Base-by-base conservation (phyloP, 1,140 invertebrate species). In the Himalopsyche phryganea region DNA sequence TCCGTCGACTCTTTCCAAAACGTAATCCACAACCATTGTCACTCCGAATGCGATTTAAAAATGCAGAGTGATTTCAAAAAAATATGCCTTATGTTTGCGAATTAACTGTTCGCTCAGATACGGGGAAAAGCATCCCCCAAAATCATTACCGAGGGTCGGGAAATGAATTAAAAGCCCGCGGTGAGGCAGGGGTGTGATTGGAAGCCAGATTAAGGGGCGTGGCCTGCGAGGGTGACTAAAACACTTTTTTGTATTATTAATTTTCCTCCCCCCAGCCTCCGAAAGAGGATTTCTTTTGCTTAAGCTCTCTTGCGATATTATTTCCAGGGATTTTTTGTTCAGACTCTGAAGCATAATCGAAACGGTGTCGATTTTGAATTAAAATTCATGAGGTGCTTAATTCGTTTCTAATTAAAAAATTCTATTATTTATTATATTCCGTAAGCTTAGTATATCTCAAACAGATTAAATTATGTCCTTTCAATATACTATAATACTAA, bases 171-270 rank as follows among this genome's bases (percentile, higher is more conserved):
- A 59, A 64, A 56, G 44, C 48, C 38, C 19, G 47, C 48, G 42
- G 23, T 28, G 23, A 28, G 23, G 41, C 54, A 36, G 41, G 61
- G 61, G 61, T 52, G 57, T 58, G 61, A 64, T 64, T 64, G 58
- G 58, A 60, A 57, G 57, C 53, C 46, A 55, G 61, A 64, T 63
- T 58, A 63, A 44, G 19, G 53, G 54, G 60, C 38, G 50, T 41
- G 52, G 32, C 45, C 15, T 13, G 9, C 5, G 50, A 40, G 40
- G 52, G 18, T 36, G 40, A 15, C 14, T 46, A 5, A n/a, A 50
- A 32, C n/a, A 32, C 28, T 49, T 46, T 51, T 50, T 47, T 46
- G 51, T 38, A 54, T 28, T 28, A 28, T 52, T 52, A 52, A 52
- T 52, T 52, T 52, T 52, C 50, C 13, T 20, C 19, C 2, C n/a